Evolutionary conservation across 2,888 invertebrate genomes (phyloP).

Genomic region (Reticulitermes lucifugus): DNA sequence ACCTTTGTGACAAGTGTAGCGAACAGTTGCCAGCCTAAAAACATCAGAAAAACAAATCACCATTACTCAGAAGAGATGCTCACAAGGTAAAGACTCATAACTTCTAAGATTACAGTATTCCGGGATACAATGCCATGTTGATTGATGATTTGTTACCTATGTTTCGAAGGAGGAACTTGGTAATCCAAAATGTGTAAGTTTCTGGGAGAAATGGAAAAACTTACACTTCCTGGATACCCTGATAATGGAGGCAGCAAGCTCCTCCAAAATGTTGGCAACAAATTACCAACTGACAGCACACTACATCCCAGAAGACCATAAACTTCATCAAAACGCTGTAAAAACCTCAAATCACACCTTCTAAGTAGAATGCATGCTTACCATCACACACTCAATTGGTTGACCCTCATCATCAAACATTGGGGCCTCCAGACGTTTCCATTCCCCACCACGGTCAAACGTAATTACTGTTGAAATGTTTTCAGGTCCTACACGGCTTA

Average conservation of each 20-base stretch:
- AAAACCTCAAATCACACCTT: too few species aligned
- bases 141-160: too few species aligned
- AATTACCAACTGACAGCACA: too few species aligned
- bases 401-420: conserved; percentile 75
- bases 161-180: too few species aligned
- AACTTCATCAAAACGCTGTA: too few species aligned
- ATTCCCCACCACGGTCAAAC: conserved; percentile 88
- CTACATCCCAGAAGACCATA: too few species aligned
- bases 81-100: not conserved
- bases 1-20: conserved; percentile 88
- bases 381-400: conserved; percentile 73
- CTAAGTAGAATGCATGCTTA: conserved; percentile 54
- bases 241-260: too few species aligned
- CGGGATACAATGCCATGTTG: too few species aligned
- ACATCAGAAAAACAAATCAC: not conserved
- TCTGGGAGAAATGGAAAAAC: too few species aligned
- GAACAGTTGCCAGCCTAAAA: conserved; percentile 76
- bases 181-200: not conserved
- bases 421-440: conserved; percentile 82
- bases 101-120: too few species aligned
- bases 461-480: conserved; percentile 84
- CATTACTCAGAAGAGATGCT: not conserved
- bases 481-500: conserved; percentile 70
- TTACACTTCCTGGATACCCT: too few species aligned
- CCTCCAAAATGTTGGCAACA: too few species aligned